phyloP scores from a whole-genome alignment of 2,888 invertebrate species.

The Seira ritae region DNA sequence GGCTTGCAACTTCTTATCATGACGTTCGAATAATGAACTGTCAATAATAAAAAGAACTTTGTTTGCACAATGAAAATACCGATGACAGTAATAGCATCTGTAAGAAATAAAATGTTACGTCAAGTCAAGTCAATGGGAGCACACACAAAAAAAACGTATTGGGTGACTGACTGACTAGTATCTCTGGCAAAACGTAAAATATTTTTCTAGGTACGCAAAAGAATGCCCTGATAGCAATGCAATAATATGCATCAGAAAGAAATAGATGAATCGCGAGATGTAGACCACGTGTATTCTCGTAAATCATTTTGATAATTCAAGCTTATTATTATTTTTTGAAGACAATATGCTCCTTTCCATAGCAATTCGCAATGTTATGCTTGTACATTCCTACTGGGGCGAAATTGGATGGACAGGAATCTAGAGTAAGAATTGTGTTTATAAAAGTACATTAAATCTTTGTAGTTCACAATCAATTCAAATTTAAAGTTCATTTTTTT shows the following conservation, averaged over 20 bases:
- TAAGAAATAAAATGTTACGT: conserved; percentile 12
- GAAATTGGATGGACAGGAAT: conserved; percentile 19
- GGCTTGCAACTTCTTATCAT: conserved; percentile 41
- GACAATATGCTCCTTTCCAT: neutral
- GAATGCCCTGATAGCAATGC: neutral
- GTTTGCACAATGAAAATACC: conserved; percentile 48
- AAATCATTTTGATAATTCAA: conserved; percentile 21
- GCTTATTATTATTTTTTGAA: conserved; percentile 22
- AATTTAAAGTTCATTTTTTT: neutral
- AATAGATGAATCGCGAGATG: conserved; percentile 5
- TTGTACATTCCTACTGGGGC: neutral
- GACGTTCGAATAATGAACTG: conserved; percentile 53
- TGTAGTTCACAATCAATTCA: neutral
- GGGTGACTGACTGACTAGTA: conserved; percentile 14
- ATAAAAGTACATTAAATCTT: neutral
- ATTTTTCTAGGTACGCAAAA: neutral
- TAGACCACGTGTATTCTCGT: conserved; percentile 5
- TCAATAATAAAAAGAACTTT: conserved; percentile 42
- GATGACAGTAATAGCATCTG: conserved; percentile 42
- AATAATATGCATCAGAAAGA: too few relatives aligned
- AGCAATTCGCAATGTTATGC: too few relatives aligned
- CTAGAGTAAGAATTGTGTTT: neutral
- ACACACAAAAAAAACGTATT: neutral
- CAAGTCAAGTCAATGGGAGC: conserved; percentile 11
- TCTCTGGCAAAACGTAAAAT: conserved; percentile 3